These are phyloP conservation scores for Rosalia funebris DNA, from an alignment of 2,888 invertebrate species.

Conservation along the genomic window DNA sequence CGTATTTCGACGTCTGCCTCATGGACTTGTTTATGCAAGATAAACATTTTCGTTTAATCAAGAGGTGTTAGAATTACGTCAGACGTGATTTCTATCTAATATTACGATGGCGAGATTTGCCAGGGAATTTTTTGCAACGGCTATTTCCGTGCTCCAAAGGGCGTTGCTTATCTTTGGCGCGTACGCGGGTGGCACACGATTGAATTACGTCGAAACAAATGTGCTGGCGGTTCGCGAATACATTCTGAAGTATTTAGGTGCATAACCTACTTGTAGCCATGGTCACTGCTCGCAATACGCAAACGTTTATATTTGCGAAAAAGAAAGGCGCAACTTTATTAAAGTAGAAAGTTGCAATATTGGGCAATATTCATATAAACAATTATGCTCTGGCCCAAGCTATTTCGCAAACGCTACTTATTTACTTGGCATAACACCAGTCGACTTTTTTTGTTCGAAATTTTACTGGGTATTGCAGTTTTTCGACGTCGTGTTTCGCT, in stretches of 20 bases:
- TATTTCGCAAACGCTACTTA: conserved; percentile 21
- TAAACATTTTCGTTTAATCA: too few relatives aligned
- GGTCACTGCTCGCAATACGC: conserved; percentile 49
- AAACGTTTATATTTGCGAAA: conserved; percentile 43
- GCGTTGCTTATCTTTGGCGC: too few relatives aligned
- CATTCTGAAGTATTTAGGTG: conserved; percentile 42
- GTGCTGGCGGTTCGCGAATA: conserved; percentile 1
- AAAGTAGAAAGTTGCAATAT: conserved; percentile 48
- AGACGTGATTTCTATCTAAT: too few relatives aligned
- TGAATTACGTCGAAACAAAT: too few relatives aligned
- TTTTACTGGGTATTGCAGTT: conserved; percentile 19
- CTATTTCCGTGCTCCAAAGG: too few relatives aligned
- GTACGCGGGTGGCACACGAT: too few relatives aligned
- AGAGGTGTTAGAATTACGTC: too few relatives aligned
- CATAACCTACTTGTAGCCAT: conserved; percentile 48
- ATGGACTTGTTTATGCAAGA: too few relatives aligned
- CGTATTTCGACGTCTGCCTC: too few relatives aligned
- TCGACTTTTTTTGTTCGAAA: conserved; percentile 3
- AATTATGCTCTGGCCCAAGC: conserved; percentile 19
- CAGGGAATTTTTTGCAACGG: too few relatives aligned
- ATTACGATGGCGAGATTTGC: too few relatives aligned
- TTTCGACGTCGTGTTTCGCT: conserved; percentile 17
- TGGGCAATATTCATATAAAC: conserved; percentile 43
- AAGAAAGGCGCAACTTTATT: conserved; percentile 41
- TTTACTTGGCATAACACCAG: conserved; percentile 11